Evolutionary conservation across 1,140 invertebrate genomes (phyloP), one percentile per base, ranked within the genome.

Genomic region (Telenomus remus): DNA sequence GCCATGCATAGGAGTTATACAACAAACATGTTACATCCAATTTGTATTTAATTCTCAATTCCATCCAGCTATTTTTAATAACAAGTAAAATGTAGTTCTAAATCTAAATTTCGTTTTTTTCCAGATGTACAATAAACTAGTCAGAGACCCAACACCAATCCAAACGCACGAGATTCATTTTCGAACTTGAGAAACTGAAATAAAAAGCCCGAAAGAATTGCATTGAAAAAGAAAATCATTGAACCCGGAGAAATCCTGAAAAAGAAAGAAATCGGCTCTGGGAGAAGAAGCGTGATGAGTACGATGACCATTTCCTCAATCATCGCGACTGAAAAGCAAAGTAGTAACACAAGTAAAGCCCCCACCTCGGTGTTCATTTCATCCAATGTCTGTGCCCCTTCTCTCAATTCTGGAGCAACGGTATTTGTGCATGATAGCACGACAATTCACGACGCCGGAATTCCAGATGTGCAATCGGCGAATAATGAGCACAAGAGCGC

Each of bases 401-500:
- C 76, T 43, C 72, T 57, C 34, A 54, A 68, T 39, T 79, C 80
- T 68, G 85, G 84, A 84, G 87, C 90, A 91, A 91, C 91, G 90
- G 91, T 91, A 91, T 91, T 91, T 82, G 86, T 91, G 82, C 82
- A 79, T 48, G 78, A 82, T 78, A 71, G 82, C 61, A 53, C 75
- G 78, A 69, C 81, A 79, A 75, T 77, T 71, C 81, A 76, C 76
- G 71, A 66, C 75, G 82, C 76, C 66, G 78, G 66, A 75, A 73
- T 81, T 70, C 80, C 83, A 79, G 84, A 86, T 84, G 80, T 83
- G 60, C 80, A 82, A 77, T 65, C 80, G 86, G 86, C 85, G 83
- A 14, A 85, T 10, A 91, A 93, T 83, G 91, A 92, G 65, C 91
- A 93, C 42, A 93, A 92, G 65, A 93, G 12, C 78, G n/a, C n/a